Percentiles rank a stretch among this genome's conserved stretches.
These are phyloP conservation scores for Seladonia tumulorum DNA, from an alignment of 2,888 invertebrate genomes.

Conservation along the genomic window DNA sequence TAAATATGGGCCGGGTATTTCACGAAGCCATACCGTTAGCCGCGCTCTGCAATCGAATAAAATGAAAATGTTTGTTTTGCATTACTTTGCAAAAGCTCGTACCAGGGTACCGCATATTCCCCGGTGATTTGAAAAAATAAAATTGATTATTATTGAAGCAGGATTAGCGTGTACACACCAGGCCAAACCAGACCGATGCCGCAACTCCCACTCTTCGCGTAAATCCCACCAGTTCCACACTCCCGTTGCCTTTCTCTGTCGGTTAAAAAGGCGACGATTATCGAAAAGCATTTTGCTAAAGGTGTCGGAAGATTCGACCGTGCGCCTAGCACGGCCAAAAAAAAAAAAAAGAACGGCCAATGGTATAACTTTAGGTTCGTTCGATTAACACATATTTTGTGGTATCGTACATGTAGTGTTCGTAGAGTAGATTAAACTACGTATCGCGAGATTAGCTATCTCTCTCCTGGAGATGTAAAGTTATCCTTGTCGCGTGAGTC, in stretches of 20 bases:
- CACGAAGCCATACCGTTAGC: neutral
- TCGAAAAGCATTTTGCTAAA: neutral
- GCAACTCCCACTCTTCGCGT: neutral
- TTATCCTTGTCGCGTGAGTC: slow-evolving; percentile 50
- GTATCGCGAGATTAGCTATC: neutral
- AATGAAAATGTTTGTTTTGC: neutral
- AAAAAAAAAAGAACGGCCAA: neutral
- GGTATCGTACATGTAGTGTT: neutral
- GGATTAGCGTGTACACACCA: neutral
- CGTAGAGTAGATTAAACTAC: neutral
- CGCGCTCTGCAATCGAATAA: slow-evolving; percentile 12
- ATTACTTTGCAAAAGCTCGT: neutral
- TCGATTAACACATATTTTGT: neutral
- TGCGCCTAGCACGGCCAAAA: neutral
- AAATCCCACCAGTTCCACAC: neutral
- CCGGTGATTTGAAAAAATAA: neutral
- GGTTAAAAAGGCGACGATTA: neutral
- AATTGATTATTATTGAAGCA: no score
- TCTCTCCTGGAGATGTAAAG: slow-evolving; percentile 40
- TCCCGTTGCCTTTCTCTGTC: no score
- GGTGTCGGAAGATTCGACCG: neutral
- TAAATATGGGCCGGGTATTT: neutral
- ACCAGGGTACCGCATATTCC: neutral
- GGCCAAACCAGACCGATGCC: neutral
- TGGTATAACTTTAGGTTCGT: neutral